Evolutionary conservation across 2,888 invertebrate species (phyloP).

Genomic region (Choreutis nemorana): DNA sequence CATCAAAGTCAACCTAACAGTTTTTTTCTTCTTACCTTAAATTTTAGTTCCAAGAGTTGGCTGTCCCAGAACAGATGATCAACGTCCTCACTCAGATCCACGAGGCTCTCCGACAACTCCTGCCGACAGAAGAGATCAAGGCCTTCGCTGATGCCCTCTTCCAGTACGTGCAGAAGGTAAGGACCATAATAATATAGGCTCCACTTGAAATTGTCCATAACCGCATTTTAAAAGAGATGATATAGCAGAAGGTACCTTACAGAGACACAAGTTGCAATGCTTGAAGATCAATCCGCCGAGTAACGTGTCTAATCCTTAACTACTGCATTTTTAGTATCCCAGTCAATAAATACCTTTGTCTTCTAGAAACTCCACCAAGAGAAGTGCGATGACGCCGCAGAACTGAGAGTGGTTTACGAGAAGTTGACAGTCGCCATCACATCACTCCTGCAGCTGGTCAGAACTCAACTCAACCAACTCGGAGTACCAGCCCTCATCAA

Average conservation of each 20-base stretch:
- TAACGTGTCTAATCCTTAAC: too few species aligned
- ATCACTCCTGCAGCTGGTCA: constrained; percentile 53
- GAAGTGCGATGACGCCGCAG: constrained; percentile 69
- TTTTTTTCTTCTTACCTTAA: neutral
- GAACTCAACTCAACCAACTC: constrained; percentile 34
- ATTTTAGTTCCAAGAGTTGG: constrained; percentile 40
- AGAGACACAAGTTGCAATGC: too few species aligned
- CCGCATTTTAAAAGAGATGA: too few species aligned
- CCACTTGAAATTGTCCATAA: too few species aligned
- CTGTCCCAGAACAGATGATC: constrained; percentile 66
- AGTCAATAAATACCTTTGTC: neutral
- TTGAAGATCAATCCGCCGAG: too few species aligned
- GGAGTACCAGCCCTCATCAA: constrained; percentile 23
- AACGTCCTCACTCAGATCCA: constrained; percentile 62
- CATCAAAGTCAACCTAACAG: neutral
- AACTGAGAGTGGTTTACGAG: constrained; percentile 69
- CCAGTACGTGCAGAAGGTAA: constrained; percentile 71
- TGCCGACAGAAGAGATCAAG: constrained; percentile 71
- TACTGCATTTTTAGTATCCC: too few species aligned
- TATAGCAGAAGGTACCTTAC: too few species aligned
- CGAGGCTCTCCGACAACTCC: constrained; percentile 58
- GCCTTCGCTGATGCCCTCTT: constrained; percentile 67
- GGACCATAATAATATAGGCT: too few species aligned
- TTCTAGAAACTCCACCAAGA: constrained; percentile 66
- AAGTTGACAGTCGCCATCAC: constrained; percentile 65